Conservation (phyloP, 2,113 vertebrate genomes). For the Murina feae region DNA sequence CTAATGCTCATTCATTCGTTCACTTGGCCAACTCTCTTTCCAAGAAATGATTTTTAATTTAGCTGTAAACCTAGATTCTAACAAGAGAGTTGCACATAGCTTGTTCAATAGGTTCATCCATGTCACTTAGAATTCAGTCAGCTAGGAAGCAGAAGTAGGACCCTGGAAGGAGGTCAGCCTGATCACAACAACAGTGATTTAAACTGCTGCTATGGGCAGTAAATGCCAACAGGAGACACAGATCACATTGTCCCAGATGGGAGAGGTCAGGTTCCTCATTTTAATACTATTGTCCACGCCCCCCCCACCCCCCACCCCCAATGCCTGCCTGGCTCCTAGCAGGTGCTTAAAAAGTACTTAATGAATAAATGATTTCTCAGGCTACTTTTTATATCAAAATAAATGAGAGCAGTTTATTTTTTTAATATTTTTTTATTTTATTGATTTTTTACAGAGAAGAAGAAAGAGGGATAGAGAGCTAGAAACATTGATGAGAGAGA, state of each 20-base stretch:
- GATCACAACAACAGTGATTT: not conserved
- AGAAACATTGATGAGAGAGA: too few relatives aligned
- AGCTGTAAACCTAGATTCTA: not conserved
- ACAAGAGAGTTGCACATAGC: not conserved
- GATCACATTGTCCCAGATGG: too few relatives aligned
- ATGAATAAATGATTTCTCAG: not conserved
- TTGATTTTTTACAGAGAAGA: too few relatives aligned
- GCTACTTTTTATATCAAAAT: not conserved
- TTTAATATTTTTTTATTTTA: too few relatives aligned
- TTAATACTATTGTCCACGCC: rapidly evolving
- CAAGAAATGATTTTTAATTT: not conserved
- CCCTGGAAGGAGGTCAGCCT: not conserved
- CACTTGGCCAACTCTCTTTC: not conserved
- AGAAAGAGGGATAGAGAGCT: too few relatives aligned
- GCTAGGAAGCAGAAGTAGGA: not conserved
- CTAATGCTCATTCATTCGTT: not conserved
- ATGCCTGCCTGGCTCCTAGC: not conserved
- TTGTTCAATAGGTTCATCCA: not conserved
- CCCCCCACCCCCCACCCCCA: too few relatives aligned
- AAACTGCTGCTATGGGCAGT: not conserved
- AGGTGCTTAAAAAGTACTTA: not conserved
- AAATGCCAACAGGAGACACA: rapidly evolving
- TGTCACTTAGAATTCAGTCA: not conserved
- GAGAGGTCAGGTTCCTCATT: not conserved
- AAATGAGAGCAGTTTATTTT: too few relatives aligned